Evolutionary conservation across 2,888 invertebrate genomes (phyloP).

Genomic region (Dicyrtomina minuta): DNA sequence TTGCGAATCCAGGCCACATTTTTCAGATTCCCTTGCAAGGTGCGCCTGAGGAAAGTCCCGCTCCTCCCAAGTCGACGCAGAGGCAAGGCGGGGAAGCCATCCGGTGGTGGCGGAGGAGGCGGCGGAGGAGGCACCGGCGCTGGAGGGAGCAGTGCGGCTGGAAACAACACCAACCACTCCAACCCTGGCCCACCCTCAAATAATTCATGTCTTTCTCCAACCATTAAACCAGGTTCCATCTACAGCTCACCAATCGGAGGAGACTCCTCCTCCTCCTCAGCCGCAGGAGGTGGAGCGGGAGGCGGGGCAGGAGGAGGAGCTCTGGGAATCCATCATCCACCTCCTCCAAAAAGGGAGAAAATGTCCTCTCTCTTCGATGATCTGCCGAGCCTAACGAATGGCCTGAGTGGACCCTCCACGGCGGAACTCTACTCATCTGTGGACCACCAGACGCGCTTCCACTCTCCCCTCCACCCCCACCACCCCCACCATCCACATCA

Average conservation of each 20-base stretch:
- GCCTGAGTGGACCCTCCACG: no score
- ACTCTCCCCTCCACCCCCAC: no score
- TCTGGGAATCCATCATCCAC: not conserved
- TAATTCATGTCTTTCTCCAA: not conserved
- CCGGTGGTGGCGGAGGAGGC: not conserved
- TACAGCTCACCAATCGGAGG: conserved; percentile 4
- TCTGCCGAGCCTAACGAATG: no score
- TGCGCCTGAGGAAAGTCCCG: conserved; percentile 80
- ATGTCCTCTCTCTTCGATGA: conserved; percentile 42
- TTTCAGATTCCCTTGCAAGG: conserved; percentile 80
- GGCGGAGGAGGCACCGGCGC: conserved; percentile 15
- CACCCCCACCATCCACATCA: conserved; percentile 7
- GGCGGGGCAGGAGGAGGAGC: not conserved
- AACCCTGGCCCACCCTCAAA: not conserved
- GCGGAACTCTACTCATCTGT: no score
- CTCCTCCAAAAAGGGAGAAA: not conserved
- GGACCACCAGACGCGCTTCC: conserved; percentile 38
- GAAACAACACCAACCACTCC: not conserved
- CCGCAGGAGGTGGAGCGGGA: not conserved
- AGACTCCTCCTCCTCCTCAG: not conserved
- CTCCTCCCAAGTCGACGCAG: conserved; percentile 69
- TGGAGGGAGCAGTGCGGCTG: no score
- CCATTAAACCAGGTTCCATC: conserved; percentile 1
- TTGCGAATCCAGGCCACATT: conserved; percentile 43
- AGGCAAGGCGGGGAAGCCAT: conserved; percentile 45